Evolutionary conservation across 2,797 vertebrate genomes (phyloP), one percentile per base, ranked within the genome.

Genomic region (Helarctos malayanus): DNA sequence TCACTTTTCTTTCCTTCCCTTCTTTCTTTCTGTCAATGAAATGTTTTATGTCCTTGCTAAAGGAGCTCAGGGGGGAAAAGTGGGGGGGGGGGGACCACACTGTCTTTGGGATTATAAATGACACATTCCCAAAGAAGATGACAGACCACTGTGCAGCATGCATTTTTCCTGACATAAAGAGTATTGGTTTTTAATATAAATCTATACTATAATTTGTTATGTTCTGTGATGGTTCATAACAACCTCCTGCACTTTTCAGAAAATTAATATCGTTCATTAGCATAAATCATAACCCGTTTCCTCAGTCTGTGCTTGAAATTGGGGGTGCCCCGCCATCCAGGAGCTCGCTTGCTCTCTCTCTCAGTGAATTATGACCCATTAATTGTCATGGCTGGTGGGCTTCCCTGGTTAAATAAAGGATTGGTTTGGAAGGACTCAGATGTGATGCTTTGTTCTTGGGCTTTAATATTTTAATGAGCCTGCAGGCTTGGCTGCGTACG

Each of bases 391-490:
- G 95, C 97, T 97, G 95, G 91, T 98, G 97, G 96, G 57, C 86
- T 97, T 76, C 96, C 96, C 97, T 84, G 7, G 82, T 96, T 89
- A 96, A 97, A 84, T 69, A 95, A 82, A 93, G 90, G 78, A 11
- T 29, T 52, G 63, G 32, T 54, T 78, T 97, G 97, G 94, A 97
- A 92, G 97, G 96, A 97, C 95, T 97, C 0, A 3, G 86, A 92
- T 83, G 57, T 96, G 38, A 63, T 47, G 94, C 96, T 98, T 98
- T 98, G 90, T 98, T 98, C 98, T 76, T 59, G 8, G 89, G 90
- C 97, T 98, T 98, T 98, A 96, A 89, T 98, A 98, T 98, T 98
- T 97, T 97, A 98, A 98, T 98, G 98, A 98, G 98, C 93, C 98
- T 97, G 90, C 97, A 97, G 97, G 97, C 97, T 97, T 98, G 96